Evolutionary conservation across 2,113 vertebrate genomes (phyloP).

Genomic region (Nipponia nippon): DNA sequence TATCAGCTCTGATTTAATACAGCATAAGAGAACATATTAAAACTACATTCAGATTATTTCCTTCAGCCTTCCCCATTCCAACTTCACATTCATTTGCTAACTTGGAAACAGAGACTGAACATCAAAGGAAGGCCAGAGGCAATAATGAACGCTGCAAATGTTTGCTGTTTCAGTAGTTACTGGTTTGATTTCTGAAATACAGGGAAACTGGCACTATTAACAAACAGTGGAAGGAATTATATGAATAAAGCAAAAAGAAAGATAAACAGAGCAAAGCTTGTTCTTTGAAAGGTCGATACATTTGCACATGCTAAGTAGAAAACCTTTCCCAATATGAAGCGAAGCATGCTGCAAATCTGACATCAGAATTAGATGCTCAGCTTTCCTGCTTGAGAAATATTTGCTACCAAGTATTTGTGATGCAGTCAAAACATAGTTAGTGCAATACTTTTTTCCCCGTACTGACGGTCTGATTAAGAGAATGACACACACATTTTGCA

Average conservation of each 20-base stretch:
- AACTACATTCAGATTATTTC: not conserved
- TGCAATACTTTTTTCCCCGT: not conserved
- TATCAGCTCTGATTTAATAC: not conserved
- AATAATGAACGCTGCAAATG: not conserved
- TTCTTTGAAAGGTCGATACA: not conserved
- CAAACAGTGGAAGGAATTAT: not conserved
- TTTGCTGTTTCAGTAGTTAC: not conserved
- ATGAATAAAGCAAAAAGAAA: not conserved
- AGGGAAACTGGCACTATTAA: not conserved
- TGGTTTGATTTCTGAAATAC: not conserved
- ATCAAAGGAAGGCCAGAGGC: not conserved
- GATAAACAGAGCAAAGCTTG: rapidly evolving
- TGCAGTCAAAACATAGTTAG: not conserved
- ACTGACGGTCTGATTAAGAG: not conserved
- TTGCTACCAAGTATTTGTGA: not conserved
- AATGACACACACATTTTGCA: not conserved
- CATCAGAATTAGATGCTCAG: not conserved
- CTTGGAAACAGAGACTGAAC: not conserved
- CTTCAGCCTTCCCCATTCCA: not conserved
- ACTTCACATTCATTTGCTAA: not conserved
- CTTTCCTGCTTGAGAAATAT: not conserved
- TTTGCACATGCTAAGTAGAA: not conserved
- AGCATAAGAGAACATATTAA: not conserved
- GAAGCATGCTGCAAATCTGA: not conserved
- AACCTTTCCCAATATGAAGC: not conserved